Conservation (phyloP, 1,140 invertebrate genomes). For the Oncopeltus fasciatus region DNA sequence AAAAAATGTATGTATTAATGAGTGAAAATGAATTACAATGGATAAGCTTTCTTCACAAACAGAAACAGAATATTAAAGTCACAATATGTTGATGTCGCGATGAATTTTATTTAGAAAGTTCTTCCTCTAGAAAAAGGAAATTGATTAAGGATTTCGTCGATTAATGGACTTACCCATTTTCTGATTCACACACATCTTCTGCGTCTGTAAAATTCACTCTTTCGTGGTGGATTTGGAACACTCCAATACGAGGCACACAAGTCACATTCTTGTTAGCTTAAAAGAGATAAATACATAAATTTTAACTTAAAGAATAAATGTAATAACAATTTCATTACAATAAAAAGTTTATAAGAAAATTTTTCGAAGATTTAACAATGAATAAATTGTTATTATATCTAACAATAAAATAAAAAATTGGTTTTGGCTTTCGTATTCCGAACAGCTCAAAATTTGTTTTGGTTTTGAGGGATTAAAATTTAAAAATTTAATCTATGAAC, state of each 20-base stretch:
- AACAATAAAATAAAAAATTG: too few species aligned
- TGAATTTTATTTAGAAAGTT: conserved; percentile 30
- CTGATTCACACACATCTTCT: conserved; percentile 33
- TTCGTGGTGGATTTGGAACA: conserved; percentile 37
- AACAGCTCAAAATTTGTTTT: too few species aligned
- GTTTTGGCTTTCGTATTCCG: too few species aligned
- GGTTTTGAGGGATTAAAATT: too few species aligned
- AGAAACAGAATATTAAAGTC: conserved; percentile 27
- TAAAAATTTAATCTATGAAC: too few species aligned
- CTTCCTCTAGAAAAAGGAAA: background rate
- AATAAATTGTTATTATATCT: too few species aligned
- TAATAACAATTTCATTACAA: background rate
- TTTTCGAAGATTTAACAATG: background rate
- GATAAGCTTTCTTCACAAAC: background rate
- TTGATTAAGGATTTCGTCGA: conserved; percentile 22
- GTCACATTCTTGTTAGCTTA: conserved; percentile 22
- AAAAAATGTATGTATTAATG: conserved; percentile 35
- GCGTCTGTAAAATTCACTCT: conserved; percentile 40
- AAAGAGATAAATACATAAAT: background rate
- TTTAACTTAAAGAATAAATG: background rate
- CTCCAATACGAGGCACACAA: conserved; percentile 31
- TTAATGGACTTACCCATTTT: conserved; percentile 40
- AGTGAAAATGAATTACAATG: background rate
- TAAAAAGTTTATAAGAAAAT: background rate
- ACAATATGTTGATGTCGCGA: conserved; percentile 38